Evolutionary conservation across 2,113 vertebrate genomes (phyloP).

Genomic region (Trachemys scripta): DNA sequence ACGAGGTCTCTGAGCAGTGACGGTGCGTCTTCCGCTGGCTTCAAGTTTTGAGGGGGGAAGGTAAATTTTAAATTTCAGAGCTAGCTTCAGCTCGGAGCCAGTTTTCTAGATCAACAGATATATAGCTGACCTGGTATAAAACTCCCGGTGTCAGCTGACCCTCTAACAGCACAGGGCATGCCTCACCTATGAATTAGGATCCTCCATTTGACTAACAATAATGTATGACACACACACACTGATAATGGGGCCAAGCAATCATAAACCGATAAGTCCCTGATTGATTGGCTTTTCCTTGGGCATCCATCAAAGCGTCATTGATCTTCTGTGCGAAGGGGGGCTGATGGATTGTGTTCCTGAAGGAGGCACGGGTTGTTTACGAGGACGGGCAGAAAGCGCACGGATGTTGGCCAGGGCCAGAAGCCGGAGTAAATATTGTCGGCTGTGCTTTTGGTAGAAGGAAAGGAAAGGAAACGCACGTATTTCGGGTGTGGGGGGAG

Average conservation of each 20-base stretch:
- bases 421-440: background rate
- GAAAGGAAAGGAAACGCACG: background rate
- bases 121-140: slow-evolving; percentile 31
- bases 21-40: background rate
- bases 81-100: background rate
- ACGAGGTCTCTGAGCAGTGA: background rate
- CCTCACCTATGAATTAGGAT: slow-evolving; percentile 55
- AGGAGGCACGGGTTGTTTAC: slow-evolving; percentile 56
- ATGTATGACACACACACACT: slow-evolving; percentile 63
- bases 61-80: slow-evolving; percentile 16
- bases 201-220: slow-evolving; percentile 72
- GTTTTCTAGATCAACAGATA: slow-evolving; percentile 50
- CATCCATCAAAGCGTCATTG: slow-evolving; percentile 77
- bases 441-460: background rate
- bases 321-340: slow-evolving; percentile 61
- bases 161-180: background rate
- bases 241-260: slow-evolving; percentile 80
- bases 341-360: slow-evolving; percentile 67
- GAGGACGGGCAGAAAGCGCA: slow-evolving; percentile 15
- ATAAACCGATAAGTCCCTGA: slow-evolving; percentile 80
- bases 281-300: slow-evolving; percentile 75
- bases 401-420: slow-evolving; percentile 2
- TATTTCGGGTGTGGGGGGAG: fast-evolving
- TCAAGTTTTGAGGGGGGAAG: background rate
- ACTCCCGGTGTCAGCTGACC: slow-evolving; percentile 13